Conservation (phyloP, 2,888 invertebrate species). For the Thereva nobilitata region DNA sequence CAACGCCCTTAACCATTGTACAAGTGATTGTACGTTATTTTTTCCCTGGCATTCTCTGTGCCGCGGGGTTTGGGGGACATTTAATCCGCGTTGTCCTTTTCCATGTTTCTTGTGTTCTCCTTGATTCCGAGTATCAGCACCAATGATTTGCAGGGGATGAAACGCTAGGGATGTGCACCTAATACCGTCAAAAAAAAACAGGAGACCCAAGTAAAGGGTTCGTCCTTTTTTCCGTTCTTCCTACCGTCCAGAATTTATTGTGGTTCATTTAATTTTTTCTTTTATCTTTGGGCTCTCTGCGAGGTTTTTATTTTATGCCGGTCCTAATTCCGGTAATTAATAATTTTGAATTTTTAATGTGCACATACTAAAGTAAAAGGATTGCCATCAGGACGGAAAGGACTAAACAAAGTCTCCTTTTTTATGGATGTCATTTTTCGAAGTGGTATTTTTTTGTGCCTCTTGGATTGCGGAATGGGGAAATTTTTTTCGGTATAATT, state of each 20-base stretch:
- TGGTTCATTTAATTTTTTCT: constrained; percentile 42
- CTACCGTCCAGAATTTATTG: constrained; percentile 39
- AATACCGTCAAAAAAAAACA: constrained; percentile 7
- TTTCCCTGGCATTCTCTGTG: background rate
- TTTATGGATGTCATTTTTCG: constrained; percentile 35
- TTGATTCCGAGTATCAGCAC: constrained; percentile 23
- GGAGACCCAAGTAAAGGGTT: constrained; percentile 21
- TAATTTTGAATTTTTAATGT: constrained; percentile 42
- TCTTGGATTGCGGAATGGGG: constrained; percentile 4
- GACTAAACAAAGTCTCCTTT: constrained; percentile 28
- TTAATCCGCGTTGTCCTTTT: constrained; percentile 35
- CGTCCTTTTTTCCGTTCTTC: constrained; percentile 27
- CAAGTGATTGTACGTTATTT: constrained; percentile 22
- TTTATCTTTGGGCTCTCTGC: constrained; percentile 38
- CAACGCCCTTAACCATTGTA: constrained; percentile 1
- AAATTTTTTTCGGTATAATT: background rate
- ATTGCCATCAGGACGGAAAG: constrained; percentile 15
- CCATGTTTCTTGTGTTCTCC: constrained; percentile 14
- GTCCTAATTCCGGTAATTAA: constrained; percentile 42
- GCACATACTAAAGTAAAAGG: constrained; percentile 32
- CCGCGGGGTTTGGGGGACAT: constrained; percentile 8
- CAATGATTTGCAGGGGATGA: constrained; percentile 18
- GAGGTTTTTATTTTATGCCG: constrained; percentile 38
- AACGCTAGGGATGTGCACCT: constrained; percentile 1
- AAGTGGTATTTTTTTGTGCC: constrained; percentile 29